phyloP scores from a whole-genome alignment of 2,888 invertebrate species.

The Reticulitermes lucifugus region DNA sequence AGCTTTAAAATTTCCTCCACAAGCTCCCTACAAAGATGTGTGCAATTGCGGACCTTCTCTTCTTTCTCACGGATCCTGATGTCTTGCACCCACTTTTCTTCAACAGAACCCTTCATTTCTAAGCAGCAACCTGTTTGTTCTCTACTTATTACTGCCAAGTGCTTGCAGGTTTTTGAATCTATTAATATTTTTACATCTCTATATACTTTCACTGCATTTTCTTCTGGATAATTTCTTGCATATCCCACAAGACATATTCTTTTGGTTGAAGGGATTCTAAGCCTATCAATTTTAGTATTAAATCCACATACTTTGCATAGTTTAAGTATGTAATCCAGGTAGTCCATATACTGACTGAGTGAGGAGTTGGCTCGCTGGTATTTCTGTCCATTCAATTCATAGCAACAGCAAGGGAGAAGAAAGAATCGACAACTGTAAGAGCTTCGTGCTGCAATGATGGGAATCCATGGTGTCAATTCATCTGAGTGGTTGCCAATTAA shows the following conservation, averaged over 20 bases:
- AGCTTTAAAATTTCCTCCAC: slow-evolving; percentile 72
- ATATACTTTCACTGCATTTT: slow-evolving; percentile 62
- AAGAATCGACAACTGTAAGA: slow-evolving; percentile 84
- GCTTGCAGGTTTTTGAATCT: slow-evolving; percentile 52
- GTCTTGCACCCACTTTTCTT: slow-evolving; percentile 57
- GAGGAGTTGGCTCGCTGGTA: slow-evolving; percentile 79
- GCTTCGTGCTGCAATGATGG: slow-evolving; percentile 87
- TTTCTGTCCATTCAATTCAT: slow-evolving; percentile 88
- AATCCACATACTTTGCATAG: slow-evolving; percentile 81
- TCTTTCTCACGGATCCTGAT: slow-evolving; percentile 75
- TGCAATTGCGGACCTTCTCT: slow-evolving; percentile 88
- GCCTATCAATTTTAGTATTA: slow-evolving; percentile 77
- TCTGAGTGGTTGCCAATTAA: slow-evolving; percentile 99
- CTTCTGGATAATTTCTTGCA: slow-evolving; percentile 64
- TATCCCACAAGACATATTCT: slow-evolving; percentile 82
- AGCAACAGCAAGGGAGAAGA: slow-evolving; percentile 94
- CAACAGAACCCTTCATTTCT: neutral
- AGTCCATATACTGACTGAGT: slow-evolving; percentile 82
- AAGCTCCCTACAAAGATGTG: slow-evolving; percentile 76
- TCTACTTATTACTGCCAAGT: neutral
- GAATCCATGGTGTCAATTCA: slow-evolving; percentile 99
- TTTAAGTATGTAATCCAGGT: slow-evolving; percentile 73
- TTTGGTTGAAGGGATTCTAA: slow-evolving; percentile 98
- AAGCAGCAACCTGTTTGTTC: neutral
- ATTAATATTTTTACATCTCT: slow-evolving; percentile 66